phyloP scores from a whole-genome alignment of 2,888 invertebrate species.

The Chrysina gloriosa region DNA sequence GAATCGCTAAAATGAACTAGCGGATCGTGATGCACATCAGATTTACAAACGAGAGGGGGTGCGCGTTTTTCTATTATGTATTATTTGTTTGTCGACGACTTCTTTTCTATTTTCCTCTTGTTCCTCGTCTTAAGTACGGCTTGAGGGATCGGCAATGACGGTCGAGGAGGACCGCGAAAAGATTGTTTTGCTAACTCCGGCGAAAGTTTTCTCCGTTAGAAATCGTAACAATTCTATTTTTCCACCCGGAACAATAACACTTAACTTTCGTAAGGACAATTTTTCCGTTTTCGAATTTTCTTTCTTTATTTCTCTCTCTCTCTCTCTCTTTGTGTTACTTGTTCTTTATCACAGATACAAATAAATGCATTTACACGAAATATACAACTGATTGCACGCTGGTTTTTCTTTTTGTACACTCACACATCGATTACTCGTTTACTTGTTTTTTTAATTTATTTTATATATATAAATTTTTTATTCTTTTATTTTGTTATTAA shows the following conservation, averaged over 20 bases:
- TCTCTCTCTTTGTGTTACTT: slow-evolving; percentile 51
- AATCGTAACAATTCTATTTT: too few species aligned
- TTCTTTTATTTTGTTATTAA: slow-evolving; percentile 35
- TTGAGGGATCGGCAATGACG: slow-evolving; percentile 6
- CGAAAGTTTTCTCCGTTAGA: neutral
- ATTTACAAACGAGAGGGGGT: slow-evolving; percentile 55
- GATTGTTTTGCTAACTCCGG: neutral
- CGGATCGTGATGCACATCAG: slow-evolving; percentile 53
- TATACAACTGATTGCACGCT: slow-evolving; percentile 63
- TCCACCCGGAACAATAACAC: too few species aligned
- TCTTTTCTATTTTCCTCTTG: slow-evolving; percentile 16
- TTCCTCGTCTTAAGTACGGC: neutral
- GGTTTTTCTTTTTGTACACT: slow-evolving; percentile 50
- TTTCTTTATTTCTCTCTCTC: slow-evolving; percentile 3
- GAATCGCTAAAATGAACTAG: slow-evolving; percentile 41
- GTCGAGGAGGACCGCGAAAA: neutral
- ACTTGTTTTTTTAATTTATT: neutral
- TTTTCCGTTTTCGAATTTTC: neutral
- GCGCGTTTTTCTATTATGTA: slow-evolving; percentile 51
- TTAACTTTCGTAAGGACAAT: neutral
- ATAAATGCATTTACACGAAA: slow-evolving; percentile 66
- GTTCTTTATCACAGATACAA: slow-evolving; percentile 67
- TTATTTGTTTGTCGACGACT: slow-evolving; percentile 7
- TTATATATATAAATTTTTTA: slow-evolving; percentile 47
- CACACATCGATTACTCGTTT: slow-evolving; percentile 46